phyloP scores from a whole-genome alignment of 1,140 invertebrate species.

The Drosophila mojavensis region DNA sequence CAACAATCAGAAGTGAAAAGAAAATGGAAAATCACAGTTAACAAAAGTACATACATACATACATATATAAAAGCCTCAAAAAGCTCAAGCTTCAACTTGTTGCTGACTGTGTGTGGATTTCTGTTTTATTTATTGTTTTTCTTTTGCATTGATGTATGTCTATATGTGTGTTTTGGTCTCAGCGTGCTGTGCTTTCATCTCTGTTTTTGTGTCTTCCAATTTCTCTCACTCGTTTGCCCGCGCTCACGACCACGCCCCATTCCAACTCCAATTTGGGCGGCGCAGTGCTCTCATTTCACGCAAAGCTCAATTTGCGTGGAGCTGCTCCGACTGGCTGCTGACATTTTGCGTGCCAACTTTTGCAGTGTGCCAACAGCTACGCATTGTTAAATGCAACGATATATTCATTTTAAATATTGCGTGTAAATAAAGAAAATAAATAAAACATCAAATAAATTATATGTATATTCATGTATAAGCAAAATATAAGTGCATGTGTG shows the following conservation, averaged over 20 bases:
- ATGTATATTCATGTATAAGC: slow-evolving; percentile 21
- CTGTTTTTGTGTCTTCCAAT: slow-evolving; percentile 42
- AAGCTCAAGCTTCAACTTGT: slow-evolving; percentile 63
- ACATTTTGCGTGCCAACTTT: slow-evolving; percentile 83
- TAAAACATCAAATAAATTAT: slow-evolving; percentile 72
- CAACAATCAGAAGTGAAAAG: slow-evolving; percentile 39
- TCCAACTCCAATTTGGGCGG: slow-evolving; percentile 43
- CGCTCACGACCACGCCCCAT: slow-evolving; percentile 33
- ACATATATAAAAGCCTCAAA: slow-evolving; percentile 34
- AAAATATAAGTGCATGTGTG: slow-evolving; percentile 26
- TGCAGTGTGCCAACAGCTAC: slow-evolving; percentile 82
- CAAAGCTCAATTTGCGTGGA: slow-evolving; percentile 80
- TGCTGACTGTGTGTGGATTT: slow-evolving; percentile 36
- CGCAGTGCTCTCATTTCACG: slow-evolving; percentile 63
- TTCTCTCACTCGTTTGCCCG: slow-evolving; percentile 49
- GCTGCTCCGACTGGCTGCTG: slow-evolving; percentile 80
- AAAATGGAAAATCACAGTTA: slow-evolving; percentile 49
- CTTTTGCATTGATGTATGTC: slow-evolving; percentile 27
- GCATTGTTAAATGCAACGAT: slow-evolving; percentile 45
- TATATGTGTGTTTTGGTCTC: slow-evolving; percentile 38
- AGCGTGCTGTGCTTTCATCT: slow-evolving; percentile 52
- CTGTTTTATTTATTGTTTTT: slow-evolving; percentile 4
- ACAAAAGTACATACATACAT: slow-evolving; percentile 34
- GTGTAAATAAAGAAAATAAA: slow-evolving; percentile 76
- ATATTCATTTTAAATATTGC: slow-evolving; percentile 55